Base-by-base conservation (phyloP, 2,797 vertebrate genomes). In the Chaetophractus vellerosus region DNA sequence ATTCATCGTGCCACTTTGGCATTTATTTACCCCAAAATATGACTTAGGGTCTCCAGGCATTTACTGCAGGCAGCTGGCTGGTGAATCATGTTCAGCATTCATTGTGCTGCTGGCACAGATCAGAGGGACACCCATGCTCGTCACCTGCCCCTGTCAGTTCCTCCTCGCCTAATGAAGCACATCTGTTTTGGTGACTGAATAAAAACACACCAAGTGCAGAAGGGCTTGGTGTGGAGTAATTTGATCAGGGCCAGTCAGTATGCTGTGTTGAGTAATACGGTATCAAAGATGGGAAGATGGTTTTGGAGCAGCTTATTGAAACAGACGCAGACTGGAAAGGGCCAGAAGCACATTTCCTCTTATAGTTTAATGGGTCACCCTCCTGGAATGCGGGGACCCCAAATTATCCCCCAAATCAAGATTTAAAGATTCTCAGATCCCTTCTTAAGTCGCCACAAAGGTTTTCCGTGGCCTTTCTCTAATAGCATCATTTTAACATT, bases 141-240 rank as follows among this genome's bases (percentile, higher is more conserved):
- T 87, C 97, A 97, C 96, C 97, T 97, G 97, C 63, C 78, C 91
- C 97, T 85, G 97, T 97, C 97, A 97, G 48, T 97, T n/a, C 86
- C 72, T 45, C 84, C 68, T 80, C 71, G 79, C 79, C 91, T 96
- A 93, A 96, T 93, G 88, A 84, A 96, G 83, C 71, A 6, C 93
- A 88, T 97, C 93, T 97, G 96, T 93, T 96, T 89, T 96, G 95
- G 96, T 90, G 94, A 97, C 95, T 72, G 91, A 80, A 85, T 82
- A 68, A 90, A 96, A 97, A 96, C 93, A 97, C 75, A 87, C 59
- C 88, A 59, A 59, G 50, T 24, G 75, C 64, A 95, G 78, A 93
- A 91, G 74, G 57, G 55, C 81, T 48, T 82, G 83, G 86, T 75
- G 85, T 86, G 92, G 90, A 83, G 96, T 96, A 89, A 97, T 94